Evolutionary conservation across 2,888 invertebrate genomes (phyloP), one percentile per base, ranked within the genome.

Genomic region (Drosophila hamatofila): DNA sequence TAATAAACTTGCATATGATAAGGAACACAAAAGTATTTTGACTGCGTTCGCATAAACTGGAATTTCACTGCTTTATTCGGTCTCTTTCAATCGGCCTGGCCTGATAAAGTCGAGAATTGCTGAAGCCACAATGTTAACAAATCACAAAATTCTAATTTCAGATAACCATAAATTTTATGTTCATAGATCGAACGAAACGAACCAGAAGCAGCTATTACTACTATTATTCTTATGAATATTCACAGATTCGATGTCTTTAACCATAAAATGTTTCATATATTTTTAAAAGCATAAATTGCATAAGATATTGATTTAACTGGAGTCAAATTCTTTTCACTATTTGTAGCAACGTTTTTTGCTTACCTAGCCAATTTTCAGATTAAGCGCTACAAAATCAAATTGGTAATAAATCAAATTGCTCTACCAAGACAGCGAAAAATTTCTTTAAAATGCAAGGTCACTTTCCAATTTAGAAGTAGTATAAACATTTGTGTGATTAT

Each of bases 21-120:
- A 61, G 60, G 23, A 52, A 23, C 42, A 37, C 16, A 21, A 23
- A 25, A 25, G 25, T 49, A 30, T 18, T 7, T 49, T 23, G 16
- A 30, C 21, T 44, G 11, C 21, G 12, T 51, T 59, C 23, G 60
- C 63, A 61, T 58, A 51, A 62, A 56, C 59, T 52, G 58, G 49
- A 69, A 83, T 63, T 54, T 49, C 60, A 62, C 54, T 59, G 39
- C 60, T 30, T n/a, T 58, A 56, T 55, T 69, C 75, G 81, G 77
- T 59, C 64, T 62, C 52, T 62, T 83, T 64, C 73, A 54, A 70
- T 70, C 64, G 51, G 49, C 46, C 37, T 27, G 18, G 35, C 46
- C 59, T 39, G 59, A 61, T 74, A 59, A 72, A 56, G 25, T 9
- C 41, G n/a, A 12, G 37, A 37, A 37, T 2, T 23, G 23, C 21